These are phyloP conservation scores for Acridotheres tristis DNA, from an alignment of 2,797 vertebrate genomes.

Conservation along the genomic window DNA sequence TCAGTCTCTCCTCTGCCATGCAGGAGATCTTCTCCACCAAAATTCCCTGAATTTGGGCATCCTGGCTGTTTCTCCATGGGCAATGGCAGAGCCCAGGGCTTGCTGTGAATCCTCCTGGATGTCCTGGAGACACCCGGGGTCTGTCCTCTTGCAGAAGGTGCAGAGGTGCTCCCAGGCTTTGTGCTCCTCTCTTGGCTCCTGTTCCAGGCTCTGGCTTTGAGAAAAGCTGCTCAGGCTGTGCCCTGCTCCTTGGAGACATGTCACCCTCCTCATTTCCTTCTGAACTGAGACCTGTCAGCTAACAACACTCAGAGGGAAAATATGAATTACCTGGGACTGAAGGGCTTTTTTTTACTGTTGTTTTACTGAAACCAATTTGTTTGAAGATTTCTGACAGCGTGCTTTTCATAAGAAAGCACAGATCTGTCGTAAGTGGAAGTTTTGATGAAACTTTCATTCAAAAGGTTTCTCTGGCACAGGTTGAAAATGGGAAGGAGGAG, in stretches of 20 bases:
- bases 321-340: not conserved
- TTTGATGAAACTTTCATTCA: not conserved
- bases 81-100: not conserved
- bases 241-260: not conserved
- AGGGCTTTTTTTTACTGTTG: not conserved
- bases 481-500: not conserved
- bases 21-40: not conserved
- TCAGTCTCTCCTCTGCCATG: not conserved
- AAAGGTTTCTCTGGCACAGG: not conserved
- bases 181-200: not conserved
- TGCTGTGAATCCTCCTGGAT: not conserved
- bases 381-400: not conserved
- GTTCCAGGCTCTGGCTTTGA: not conserved
- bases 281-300: not conserved
- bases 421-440: not conserved
- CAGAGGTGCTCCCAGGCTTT: not conserved
- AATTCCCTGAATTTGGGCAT: not conserved
- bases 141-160: not conserved
- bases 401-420: not conserved
- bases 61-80: not conserved
- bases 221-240: not conserved
- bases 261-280: not conserved
- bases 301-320: not conserved
- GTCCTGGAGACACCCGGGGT: not conserved
- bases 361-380: not conserved